Evolutionary conservation across 2,797 vertebrate genomes (phyloP).

Genomic region (Pteronotus mesoamericanus): DNA sequence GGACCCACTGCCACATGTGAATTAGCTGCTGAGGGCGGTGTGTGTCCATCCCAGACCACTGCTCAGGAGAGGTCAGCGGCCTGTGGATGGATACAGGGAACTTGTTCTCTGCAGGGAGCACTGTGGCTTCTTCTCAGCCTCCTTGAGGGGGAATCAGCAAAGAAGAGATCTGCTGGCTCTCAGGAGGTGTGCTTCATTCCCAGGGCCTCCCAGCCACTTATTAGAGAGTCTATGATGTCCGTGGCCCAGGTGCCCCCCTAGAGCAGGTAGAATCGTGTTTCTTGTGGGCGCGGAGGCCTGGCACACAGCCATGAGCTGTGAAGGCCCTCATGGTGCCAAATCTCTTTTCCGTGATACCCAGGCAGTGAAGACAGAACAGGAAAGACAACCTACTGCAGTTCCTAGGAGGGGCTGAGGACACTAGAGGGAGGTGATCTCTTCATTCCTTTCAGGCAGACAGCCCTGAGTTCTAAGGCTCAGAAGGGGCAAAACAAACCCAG

Average conservation of each 20-base stretch:
- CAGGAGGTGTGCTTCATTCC: background rate
- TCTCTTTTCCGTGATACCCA: conserved; percentile 5
- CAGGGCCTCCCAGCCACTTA: background rate
- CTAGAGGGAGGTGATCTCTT: background rate
- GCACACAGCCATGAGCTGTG: background rate
- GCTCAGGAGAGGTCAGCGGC: background rate
- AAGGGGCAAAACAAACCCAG: background rate
- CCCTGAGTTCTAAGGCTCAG: background rate
- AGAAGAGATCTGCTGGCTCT: background rate
- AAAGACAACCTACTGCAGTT: conserved; percentile 26
- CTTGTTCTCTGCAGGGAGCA: background rate
- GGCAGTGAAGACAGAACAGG: background rate
- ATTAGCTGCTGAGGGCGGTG: background rate
- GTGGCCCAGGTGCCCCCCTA: background rate
- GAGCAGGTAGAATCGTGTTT: background rate
- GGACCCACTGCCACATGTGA: background rate
- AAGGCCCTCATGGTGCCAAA: conserved; percentile 29
- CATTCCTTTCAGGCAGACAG: background rate
- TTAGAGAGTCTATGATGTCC: background rate
- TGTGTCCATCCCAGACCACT: background rate
- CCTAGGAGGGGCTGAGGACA: background rate
- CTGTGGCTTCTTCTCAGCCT: background rate
- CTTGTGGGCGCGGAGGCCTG: conserved; percentile 26
- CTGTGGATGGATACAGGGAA: background rate
- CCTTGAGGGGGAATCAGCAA: background rate